These are phyloP conservation scores for Archips crataeganus DNA, from an alignment of 2,888 invertebrate species.

Conservation along the genomic window DNA sequence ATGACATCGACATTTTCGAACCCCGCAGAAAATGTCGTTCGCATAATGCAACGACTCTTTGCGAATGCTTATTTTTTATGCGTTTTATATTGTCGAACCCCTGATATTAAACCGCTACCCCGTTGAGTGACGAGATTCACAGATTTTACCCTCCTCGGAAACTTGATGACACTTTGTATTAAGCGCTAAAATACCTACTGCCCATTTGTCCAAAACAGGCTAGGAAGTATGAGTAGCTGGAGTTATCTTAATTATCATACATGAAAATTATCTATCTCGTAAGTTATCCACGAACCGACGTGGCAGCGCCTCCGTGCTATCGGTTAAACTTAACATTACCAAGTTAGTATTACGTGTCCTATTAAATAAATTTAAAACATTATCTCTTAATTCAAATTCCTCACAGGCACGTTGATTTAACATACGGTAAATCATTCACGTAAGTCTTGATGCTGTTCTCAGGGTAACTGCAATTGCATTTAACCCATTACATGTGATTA, in stretches of 20 bases:
- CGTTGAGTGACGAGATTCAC: slow-evolving; percentile 19
- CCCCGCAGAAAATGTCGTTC: slow-evolving; percentile 15
- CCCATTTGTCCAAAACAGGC: not conserved
- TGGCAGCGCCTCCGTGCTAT: slow-evolving; percentile 64
- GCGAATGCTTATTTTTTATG: slow-evolving; percentile 21
- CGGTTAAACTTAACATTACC: slow-evolving; percentile 28
- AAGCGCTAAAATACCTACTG: slow-evolving; percentile 13
- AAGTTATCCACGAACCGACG: slow-evolving; percentile 51
- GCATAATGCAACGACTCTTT: slow-evolving; percentile 22
- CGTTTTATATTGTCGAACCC: slow-evolving; percentile 19
- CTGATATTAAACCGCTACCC: slow-evolving; percentile 28
- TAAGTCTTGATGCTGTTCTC: slow-evolving; percentile 37
- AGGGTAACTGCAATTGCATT: slow-evolving; percentile 47
- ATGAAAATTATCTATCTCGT: slow-evolving; percentile 21
- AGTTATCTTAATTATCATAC: not conserved
- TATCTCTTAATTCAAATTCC: slow-evolving; percentile 18
- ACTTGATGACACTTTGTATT: slow-evolving; percentile 16
- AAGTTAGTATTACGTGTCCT: slow-evolving; percentile 50
- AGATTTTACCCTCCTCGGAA: slow-evolving; percentile 14
- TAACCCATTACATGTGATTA: slow-evolving; percentile 60
- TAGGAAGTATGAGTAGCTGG: not conserved
- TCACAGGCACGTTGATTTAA: slow-evolving; percentile 18
- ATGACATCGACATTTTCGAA: slow-evolving; percentile 9
- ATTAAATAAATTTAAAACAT: slow-evolving; percentile 7
- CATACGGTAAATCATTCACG: slow-evolving; percentile 39